Evolutionary conservation across 2,888 invertebrate genomes (phyloP), one percentile per base, ranked within the genome.

Genomic region (Nebria brevicollis): DNA sequence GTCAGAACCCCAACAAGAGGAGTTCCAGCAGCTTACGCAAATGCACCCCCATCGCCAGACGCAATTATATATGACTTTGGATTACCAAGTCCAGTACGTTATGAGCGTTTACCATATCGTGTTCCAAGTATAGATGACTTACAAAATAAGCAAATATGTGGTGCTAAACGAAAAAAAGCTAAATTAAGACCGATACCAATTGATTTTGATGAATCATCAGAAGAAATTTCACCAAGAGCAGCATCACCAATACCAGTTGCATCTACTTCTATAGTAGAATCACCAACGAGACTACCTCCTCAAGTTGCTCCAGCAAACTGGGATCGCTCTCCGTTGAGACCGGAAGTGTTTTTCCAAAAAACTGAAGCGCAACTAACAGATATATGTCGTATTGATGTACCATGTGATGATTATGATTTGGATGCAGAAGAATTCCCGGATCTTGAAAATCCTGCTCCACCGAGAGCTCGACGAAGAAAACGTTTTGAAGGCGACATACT

Each of bases 71-170:
- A 20, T 41, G 73, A 41, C 42, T 43, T 42, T 41, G 73, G 73
- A 6, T 13, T 73, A 2, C 43, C 42, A 73, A 73, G 42, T 41
- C 73, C 73, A 41, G n/a, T 41, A n/a, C 73, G 73, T 41, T n/a
- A 73, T 41, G 73, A 73, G 42, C 41, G 41, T 41, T 0, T 11
- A 7, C 15, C 10, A 15, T 10, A 26, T 25, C 13, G 26, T 6
- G 1, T 10, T n/a, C n/a, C 68, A 68, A 25, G 10, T 15, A 20
- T 26, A 68, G n/a, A 20, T 26, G 20, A 20, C 2, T 15, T 10
- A 20, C 20, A 20, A 20, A 20, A 20, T 25, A 13, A 8, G 2
- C 68, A 8, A 25, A 8, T 6, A 25, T 68, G 13, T 68, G 10
- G n/a, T 2, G 26, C 1, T 13, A 73, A 15, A 42, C 42, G 43